Base-by-base conservation (phyloP, 1,140 invertebrate species). In the Hormaphis cornu region DNA sequence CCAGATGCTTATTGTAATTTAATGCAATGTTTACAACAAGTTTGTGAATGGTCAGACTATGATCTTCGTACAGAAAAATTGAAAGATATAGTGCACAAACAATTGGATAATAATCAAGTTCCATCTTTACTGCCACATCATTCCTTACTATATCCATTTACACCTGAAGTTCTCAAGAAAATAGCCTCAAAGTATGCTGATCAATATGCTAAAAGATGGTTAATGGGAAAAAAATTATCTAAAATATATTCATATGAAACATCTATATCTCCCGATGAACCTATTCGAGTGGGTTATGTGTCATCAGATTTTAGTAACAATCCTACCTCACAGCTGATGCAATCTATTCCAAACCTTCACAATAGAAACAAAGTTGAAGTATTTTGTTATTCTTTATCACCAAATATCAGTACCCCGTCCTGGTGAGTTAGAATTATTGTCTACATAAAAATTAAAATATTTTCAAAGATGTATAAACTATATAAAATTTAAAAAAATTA, bases 281-380 rank as follows among this genome's bases (percentile, higher is more conserved):
- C 93, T 53, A 78, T 98, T n/a, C 84, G 87, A 59, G 90, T 99
- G 75, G 97, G 97, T 16, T 99, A 98, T 77, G 92, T 99, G 0
- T 98, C 95, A 70, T 98, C 95, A 12, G 97, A 99, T 79, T 99
- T 99, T 80, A 95, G 96, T 40, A 97, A 99, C 79, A 97, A 99
- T 82, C 97, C 97, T 6, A 99, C 97, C 3, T 97, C 95, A 69
- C 97, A 98, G 82, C 80, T 99, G 70, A 99, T 99, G 97, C 97
- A 99, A 79, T 97, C 94, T 26, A 90, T 99, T 73, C 97, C 97
- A 42, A 95, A 95, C n/a, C 81, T 98, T 69, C 96, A 99, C 77
- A 86, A 97, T 71, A 83, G 84, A 69, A 77, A 80, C 3, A 85
- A 85, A 72, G 88, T 99, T 1, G 97, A 99, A 81, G 85, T 99